A percentile compares a stretch with the other conserved stretches of the same genome.
These are phyloP conservation scores for Lagocephalus sceleratus DNA, from an alignment of 2,797 vertebrate genomes.

Conservation along the genomic window DNA sequence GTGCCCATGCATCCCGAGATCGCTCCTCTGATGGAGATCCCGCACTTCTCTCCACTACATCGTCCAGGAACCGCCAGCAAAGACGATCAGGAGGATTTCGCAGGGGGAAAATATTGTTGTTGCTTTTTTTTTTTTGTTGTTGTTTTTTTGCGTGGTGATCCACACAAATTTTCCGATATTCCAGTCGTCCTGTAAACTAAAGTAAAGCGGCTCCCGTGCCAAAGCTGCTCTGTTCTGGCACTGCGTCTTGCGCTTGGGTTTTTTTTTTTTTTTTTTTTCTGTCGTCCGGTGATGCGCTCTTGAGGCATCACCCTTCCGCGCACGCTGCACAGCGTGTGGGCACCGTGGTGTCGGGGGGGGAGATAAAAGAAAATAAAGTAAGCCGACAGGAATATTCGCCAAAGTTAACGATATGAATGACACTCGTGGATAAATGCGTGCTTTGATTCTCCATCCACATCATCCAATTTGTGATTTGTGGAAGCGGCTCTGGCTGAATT, in stretches of 20 bases:
- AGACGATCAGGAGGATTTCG: slow-evolving; percentile 56
- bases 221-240: slow-evolving; percentile 48
- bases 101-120: slow-evolving; percentile 32
- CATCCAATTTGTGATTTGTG: too few relatives aligned
- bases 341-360: slow-evolving; percentile 26
- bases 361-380: too few relatives aligned
- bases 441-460: too few relatives aligned
- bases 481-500: too few relatives aligned
- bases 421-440: too few relatives aligned
- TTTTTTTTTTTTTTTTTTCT: slow-evolving; percentile 38
- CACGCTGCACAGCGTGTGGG: slow-evolving; percentile 50
- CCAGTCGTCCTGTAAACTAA: slow-evolving; percentile 35
- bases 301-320: slow-evolving; percentile 52
- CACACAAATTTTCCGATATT: slow-evolving; percentile 13
- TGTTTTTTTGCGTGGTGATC: too few relatives aligned
- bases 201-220: slow-evolving; percentile 37
- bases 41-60: slow-evolving; percentile 68
- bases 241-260: slow-evolving; percentile 54
- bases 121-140: too few relatives aligned
- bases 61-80: slow-evolving; percentile 42
- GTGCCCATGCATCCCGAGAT: slow-evolving; percentile 60
- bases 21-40: slow-evolving; percentile 53
- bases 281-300: slow-evolving; percentile 61
- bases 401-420: too few relatives aligned
- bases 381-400: too few relatives aligned